phyloP scores from a whole-genome alignment of 1,140 invertebrate genomes.

The Sogatella furcifera region DNA sequence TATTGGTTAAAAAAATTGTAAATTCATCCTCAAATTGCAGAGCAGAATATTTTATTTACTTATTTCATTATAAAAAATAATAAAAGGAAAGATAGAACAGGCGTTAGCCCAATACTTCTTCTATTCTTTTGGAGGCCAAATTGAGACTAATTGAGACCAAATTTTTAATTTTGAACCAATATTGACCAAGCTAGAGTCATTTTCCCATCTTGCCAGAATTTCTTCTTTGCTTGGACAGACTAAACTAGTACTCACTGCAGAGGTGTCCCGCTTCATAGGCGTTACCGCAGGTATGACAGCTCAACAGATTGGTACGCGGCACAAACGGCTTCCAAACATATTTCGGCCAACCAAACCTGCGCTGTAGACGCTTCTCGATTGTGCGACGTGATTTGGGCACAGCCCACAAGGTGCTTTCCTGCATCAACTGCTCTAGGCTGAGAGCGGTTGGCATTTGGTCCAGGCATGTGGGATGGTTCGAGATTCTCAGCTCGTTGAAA shows the following conservation, averaged over 20 bases:
- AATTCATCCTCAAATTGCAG: no score
- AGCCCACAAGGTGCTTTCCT: constrained; percentile 10
- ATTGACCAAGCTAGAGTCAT: no score
- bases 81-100: no score
- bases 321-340: constrained; percentile 50
- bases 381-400: constrained; percentile 67
- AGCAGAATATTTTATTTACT: no score
- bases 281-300: constrained; percentile 70
- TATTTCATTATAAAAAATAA: no score
- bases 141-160: no score
- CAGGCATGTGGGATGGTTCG: neutral
- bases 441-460: neutral
- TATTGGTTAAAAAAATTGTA: no score
- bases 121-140: no score
- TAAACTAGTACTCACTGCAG: constrained; percentile 58
- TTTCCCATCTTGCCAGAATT: no score
- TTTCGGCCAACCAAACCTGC: constrained; percentile 55
- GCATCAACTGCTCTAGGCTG: neutral
- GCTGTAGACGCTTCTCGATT: constrained; percentile 54
- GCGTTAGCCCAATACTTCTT: no score
- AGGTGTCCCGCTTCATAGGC: constrained; percentile 60
- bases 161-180: no score
- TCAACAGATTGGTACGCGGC: constrained; percentile 60
- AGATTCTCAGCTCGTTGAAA: neutral
- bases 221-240: no score